Evolutionary conservation across 1,140 invertebrate species (phyloP).

Genomic region (Nixonia krombeini): DNA sequence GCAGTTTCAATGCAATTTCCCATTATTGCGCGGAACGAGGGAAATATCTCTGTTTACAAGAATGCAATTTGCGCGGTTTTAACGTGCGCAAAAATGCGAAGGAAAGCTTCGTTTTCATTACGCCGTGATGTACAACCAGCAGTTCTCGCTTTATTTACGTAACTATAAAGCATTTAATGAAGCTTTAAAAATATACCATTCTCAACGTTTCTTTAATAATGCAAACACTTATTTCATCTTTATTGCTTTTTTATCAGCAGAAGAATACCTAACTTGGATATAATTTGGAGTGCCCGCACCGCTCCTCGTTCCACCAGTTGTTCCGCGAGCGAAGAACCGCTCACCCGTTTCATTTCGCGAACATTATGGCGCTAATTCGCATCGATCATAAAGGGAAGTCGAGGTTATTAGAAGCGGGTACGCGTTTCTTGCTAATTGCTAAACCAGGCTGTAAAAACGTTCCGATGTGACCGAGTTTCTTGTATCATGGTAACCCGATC

Average conservation of each 20-base stretch:
- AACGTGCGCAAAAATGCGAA: too few relatives aligned
- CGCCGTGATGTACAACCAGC: too few relatives aligned
- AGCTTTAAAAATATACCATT: slow-evolving; percentile 17
- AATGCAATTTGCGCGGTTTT: too few relatives aligned
- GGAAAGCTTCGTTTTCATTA: too few relatives aligned
- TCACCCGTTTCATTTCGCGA: neutral
- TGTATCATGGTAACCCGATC: slow-evolving; percentile 47
- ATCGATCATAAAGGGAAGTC: neutral
- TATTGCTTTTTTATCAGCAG: slow-evolving; percentile 13
- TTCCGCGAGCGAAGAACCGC: too few relatives aligned
- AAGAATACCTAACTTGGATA: slow-evolving; percentile 23
- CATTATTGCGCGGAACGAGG: too few relatives aligned
- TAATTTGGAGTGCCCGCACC: slow-evolving; percentile 4
- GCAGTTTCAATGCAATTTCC: too few relatives aligned
- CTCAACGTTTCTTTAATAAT: slow-evolving; percentile 13
- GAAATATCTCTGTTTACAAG: too few relatives aligned
- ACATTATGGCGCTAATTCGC: slow-evolving; percentile 3
- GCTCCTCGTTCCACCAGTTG: too few relatives aligned
- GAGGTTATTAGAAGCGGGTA: neutral
- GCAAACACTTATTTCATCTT: slow-evolving; percentile 5
- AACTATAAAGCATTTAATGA: slow-evolving; percentile 29
- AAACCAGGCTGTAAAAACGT: slow-evolving; percentile 18
- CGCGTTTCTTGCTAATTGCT: slow-evolving; percentile 9
- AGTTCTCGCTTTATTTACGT: too few relatives aligned
- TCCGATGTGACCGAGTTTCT: slow-evolving; percentile 46